Evolutionary conservation across 2,113 vertebrate species (phyloP).

Genomic region (Bubo blakistoni): DNA sequence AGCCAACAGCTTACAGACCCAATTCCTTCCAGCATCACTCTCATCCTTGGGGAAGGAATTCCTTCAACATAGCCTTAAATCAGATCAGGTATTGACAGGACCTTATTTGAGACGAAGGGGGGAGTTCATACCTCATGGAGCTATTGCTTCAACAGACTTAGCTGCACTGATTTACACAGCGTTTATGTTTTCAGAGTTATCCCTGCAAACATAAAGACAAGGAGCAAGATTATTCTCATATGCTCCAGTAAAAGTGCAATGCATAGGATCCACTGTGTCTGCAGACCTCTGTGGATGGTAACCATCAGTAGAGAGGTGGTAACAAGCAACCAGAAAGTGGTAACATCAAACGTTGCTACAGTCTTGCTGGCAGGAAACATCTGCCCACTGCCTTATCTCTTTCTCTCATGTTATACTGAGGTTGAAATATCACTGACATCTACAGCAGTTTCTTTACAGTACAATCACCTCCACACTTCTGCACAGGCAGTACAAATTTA

Average conservation of each 20-base stretch:
- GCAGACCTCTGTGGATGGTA: background rate
- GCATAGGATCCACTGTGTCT: background rate
- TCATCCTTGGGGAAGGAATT: background rate
- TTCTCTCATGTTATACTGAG: background rate
- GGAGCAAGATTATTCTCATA: conserved; percentile 16
- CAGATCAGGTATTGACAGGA: conserved; percentile 49
- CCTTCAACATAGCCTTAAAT: conserved; percentile 3
- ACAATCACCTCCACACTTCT: background rate
- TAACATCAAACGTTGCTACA: background rate
- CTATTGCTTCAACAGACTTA: conserved; percentile 28
- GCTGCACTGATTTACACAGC: conserved; percentile 31
- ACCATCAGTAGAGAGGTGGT: background rate
- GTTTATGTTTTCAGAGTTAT: conserved; percentile 22
- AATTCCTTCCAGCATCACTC: background rate
- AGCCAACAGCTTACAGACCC: conserved; percentile 2
- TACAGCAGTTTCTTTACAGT: background rate
- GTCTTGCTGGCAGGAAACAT: background rate
- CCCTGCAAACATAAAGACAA: conserved; percentile 7
- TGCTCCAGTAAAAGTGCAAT: background rate
- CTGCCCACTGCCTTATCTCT: background rate
- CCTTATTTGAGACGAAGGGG: background rate
- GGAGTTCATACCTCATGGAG: conserved; percentile 13
- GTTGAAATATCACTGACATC: background rate
- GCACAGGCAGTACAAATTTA: background rate
- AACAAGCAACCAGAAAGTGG: conserved; percentile 19